A percentile compares a stretch with the other conserved stretches of the same genome.
These are phyloP conservation scores for Hydriomena furcata DNA, from an alignment of 2,888 invertebrate genomes.

Conservation along the genomic window DNA sequence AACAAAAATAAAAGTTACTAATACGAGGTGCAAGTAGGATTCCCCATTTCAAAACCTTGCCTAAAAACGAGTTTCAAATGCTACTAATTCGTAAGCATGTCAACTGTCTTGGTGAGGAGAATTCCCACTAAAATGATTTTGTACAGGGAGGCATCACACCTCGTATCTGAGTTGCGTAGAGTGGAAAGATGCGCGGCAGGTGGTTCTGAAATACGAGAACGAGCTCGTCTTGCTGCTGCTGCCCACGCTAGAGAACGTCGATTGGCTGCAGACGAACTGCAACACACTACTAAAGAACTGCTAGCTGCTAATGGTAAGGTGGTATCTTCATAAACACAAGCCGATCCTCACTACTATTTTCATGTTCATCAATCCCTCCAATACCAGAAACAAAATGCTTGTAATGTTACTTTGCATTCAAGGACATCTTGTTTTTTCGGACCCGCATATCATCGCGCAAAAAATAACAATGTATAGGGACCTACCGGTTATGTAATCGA, in stretches of 20 bases:
- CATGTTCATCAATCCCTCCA: too few species aligned
- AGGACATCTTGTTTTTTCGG: conserved; percentile 5
- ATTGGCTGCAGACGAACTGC: conserved; percentile 61
- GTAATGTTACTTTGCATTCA: too few species aligned
- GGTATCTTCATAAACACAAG: too few species aligned
- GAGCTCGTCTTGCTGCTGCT: conserved; percentile 66
- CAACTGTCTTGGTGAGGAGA: too few species aligned
- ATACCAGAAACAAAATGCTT: neutral
- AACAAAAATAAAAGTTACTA: too few species aligned
- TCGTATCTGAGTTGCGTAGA: conserved; percentile 65
- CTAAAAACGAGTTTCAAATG: too few species aligned
- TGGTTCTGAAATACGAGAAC: conserved; percentile 11
- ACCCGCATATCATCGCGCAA: conserved; percentile 1
- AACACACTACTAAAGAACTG: conserved; percentile 61
- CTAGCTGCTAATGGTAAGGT: conserved; percentile 58
- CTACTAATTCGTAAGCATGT: too few species aligned
- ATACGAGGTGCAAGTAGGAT: too few species aligned
- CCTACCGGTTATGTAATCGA: neutral
- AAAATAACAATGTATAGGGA: neutral
- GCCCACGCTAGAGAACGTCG: conserved; percentile 72
- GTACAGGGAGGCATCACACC: conserved; percentile 61
- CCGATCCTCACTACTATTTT: neutral
- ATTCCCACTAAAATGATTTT: too few species aligned
- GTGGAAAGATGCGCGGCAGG: conserved; percentile 48
- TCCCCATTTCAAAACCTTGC: too few species aligned